Percentiles rank a stretch among this genome's conserved stretches.
phyloP scores from a whole-genome alignment of 1,140 invertebrate species.

The Aphelenchoides besseyi region DNA sequence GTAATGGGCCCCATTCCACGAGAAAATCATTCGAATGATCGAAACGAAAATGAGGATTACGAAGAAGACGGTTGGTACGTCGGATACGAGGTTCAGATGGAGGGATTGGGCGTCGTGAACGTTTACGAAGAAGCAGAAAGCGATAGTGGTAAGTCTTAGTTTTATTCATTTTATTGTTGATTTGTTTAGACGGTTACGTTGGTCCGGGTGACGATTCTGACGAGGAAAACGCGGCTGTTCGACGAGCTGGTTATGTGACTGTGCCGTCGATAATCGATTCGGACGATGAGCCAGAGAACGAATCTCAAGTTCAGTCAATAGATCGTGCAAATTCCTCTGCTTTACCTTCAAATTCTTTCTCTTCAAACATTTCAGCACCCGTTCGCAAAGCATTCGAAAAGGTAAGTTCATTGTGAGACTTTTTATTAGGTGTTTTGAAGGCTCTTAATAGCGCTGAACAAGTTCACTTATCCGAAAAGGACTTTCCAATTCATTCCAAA shows the following conservation, averaged over 20 bases:
- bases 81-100: slow-evolving; percentile 35
- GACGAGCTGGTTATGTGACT: slow-evolving; percentile 21
- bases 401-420: not conserved
- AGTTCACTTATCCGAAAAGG: slow-evolving; percentile 22
- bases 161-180: slow-evolving; percentile 6
- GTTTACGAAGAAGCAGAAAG: slow-evolving; percentile 14
- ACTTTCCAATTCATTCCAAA: slow-evolving; percentile 20
- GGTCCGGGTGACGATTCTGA: slow-evolving; percentile 22
- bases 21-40: not conserved
- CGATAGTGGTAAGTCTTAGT: slow-evolving; percentile 28
- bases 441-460: slow-evolving; percentile 7
- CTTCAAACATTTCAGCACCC: slow-evolving; percentile 7
- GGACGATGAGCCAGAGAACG: slow-evolving; percentile 12
- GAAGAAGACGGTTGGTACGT: slow-evolving; percentile 31
- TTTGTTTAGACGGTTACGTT: slow-evolving; percentile 23
- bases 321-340: slow-evolving; percentile 20
- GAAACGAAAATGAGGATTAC: not conserved
- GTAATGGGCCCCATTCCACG: slow-evolving; percentile 3
- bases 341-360: not conserved
- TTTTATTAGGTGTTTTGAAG: slow-evolving; percentile 21
- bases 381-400: slow-evolving; percentile 26
- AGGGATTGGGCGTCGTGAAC: slow-evolving; percentile 29
- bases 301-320: not conserved
- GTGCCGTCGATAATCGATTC: slow-evolving; percentile 7
- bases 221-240: slow-evolving; percentile 13